Evolutionary conservation across 2,797 vertebrate genomes (phyloP).

Genomic region (Hirundo rustica): DNA sequence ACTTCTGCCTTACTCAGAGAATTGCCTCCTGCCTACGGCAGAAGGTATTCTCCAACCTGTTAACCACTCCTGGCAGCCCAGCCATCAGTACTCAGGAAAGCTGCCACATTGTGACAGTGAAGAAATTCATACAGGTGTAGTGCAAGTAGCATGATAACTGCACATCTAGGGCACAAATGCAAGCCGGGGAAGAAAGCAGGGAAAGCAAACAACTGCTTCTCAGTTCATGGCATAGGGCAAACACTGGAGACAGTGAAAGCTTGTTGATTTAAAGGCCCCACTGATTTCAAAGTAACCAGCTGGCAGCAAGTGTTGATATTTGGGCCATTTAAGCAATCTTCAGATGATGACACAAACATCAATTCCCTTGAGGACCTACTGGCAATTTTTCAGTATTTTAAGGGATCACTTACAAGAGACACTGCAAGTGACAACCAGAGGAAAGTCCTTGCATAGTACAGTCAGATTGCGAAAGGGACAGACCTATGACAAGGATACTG

Average conservation of each 20-base stretch:
- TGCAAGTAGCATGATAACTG: neutral
- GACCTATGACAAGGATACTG: neutral
- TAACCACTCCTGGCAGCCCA: neutral
- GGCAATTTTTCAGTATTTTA: neutral
- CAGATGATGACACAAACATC: neutral
- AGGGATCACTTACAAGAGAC: neutral
- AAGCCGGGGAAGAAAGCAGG: neutral
- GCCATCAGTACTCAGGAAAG: neutral
- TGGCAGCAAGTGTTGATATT: constrained; percentile 7
- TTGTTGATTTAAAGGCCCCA: neutral
- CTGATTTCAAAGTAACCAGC: neutral
- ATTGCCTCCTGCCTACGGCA: neutral
- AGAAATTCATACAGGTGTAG: neutral
- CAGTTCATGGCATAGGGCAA: neutral
- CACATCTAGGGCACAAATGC: neutral
- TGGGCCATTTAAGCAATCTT: neutral
- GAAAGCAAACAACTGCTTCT: neutral
- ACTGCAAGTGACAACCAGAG: neutral
- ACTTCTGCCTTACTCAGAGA: neutral
- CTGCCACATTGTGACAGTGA: neutral
- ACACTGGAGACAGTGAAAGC: neutral
- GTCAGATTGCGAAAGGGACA: neutral
- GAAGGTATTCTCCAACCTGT: neutral
- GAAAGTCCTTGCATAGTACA: neutral
- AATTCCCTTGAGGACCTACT: neutral